phyloP scores from a whole-genome alignment of 2,113 vertebrate genomes.

The Grantiella picta region DNA sequence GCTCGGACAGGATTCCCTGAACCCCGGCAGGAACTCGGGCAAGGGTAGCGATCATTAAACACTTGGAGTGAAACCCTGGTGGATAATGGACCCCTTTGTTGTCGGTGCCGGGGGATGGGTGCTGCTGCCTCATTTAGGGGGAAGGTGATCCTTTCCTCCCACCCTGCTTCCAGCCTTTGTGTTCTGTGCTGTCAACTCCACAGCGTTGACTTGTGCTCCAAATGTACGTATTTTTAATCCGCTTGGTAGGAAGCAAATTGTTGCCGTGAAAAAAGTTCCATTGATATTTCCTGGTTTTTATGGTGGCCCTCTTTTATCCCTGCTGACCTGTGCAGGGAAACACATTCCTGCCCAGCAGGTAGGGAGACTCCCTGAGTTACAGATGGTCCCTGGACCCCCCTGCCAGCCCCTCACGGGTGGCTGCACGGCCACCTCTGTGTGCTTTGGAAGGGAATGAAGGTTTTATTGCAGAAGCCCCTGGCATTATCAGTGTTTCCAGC shows the following conservation, averaged over 20 bases:
- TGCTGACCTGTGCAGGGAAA: fast-evolving
- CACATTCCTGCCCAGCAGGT: background rate
- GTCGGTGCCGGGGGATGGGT: background rate
- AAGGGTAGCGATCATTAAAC: fast-evolving
- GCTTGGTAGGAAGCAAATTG: background rate
- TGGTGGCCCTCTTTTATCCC: fast-evolving
- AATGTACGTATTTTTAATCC: background rate
- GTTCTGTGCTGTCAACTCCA: background rate
- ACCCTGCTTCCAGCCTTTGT: background rate
- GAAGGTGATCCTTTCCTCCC: background rate
- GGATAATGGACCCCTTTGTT: background rate
- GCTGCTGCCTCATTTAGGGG: background rate
- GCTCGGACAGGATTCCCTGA: background rate
- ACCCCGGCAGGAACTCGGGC: fast-evolving
- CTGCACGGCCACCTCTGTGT: background rate
- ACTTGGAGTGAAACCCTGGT: background rate
- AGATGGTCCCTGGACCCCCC: background rate
- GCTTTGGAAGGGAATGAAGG: background rate
- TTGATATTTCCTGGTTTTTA: background rate
- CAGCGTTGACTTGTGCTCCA: background rate
- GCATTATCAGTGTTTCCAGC: background rate
- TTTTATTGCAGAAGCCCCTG: background rate
- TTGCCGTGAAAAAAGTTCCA: fast-evolving
- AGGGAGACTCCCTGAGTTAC: background rate
- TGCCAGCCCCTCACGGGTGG: background rate